A percentile compares a stretch with the other conserved stretches of the same genome.
phyloP scores from a whole-genome alignment of 2,797 vertebrate genomes.

The Poliocrania exsul region DNA sequence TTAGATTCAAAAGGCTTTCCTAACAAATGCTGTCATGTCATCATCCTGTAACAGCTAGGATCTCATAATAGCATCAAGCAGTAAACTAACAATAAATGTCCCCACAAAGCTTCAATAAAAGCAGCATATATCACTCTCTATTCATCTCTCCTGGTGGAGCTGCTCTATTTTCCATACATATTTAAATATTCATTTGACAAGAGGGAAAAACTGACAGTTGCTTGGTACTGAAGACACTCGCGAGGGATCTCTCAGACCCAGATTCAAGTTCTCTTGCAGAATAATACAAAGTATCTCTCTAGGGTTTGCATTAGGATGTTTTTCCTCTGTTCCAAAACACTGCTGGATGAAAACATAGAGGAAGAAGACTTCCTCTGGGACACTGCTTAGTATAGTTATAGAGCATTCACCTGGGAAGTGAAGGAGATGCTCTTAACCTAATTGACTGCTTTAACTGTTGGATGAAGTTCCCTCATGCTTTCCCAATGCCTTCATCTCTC shows the following conservation, averaged over 20 bases:
- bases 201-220: not conserved
- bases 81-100: not conserved
- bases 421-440: not conserved
- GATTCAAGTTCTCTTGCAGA: not conserved
- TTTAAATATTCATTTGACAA: slow-evolving; percentile 57
- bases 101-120: not conserved
- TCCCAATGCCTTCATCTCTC: not conserved
- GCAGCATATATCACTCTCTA: not conserved
- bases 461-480: not conserved
- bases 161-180: slow-evolving; percentile 37
- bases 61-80: not conserved
- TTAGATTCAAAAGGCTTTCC: not conserved
- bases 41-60: not conserved
- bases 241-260: not conserved
- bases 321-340: not conserved
- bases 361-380: not conserved
- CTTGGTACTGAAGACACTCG: not conserved
- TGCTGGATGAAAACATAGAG: not conserved
- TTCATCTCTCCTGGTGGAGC: not conserved
- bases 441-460: not conserved
- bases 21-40: not conserved
- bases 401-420: not conserved
- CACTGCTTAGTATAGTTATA: not conserved
- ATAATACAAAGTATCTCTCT: not conserved
- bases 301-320: not conserved